Percentiles rank a stretch among this genome's conserved stretches.
Conservation (phyloP, 2,113 vertebrate genomes). For the Neogobius melanostomus region DNA sequence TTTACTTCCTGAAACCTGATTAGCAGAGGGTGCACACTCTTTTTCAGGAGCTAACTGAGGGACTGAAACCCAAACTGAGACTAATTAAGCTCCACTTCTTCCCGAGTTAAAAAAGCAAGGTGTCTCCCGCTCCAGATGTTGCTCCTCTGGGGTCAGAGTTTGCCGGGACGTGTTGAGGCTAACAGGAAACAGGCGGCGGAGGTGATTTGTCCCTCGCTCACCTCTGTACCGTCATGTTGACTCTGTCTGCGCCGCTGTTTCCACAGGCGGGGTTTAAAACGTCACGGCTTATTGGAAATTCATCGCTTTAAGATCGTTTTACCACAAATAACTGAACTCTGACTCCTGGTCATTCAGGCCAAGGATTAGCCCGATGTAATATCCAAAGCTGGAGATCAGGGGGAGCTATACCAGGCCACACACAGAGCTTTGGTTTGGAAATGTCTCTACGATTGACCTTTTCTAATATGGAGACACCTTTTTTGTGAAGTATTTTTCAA, state of each 20-base stretch:
- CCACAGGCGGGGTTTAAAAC: not conserved
- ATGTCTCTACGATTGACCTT: too few species aligned
- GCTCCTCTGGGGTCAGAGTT: not conserved
- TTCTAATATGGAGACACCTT: too few species aligned
- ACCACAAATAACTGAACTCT: not conserved
- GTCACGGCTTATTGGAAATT: not conserved
- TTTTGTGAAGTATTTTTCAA: too few species aligned
- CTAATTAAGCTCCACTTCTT: too few species aligned
- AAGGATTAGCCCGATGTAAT: not conserved
- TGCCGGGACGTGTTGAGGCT: not conserved
- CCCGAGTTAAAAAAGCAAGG: not conserved
- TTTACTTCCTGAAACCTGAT: too few species aligned
- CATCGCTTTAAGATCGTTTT: not conserved
- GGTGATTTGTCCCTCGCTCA: not conserved
- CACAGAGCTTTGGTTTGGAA: too few species aligned
- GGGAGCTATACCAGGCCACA: too few species aligned
- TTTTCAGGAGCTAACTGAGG: too few species aligned
- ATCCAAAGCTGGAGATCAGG: too few species aligned
- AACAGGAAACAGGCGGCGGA: not conserved
- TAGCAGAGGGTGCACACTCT: too few species aligned
- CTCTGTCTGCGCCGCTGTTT: not conserved
- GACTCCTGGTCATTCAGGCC: not conserved
- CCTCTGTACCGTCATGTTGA: not conserved
- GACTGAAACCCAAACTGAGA: too few species aligned
- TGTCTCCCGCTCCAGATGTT: not conserved